These are phyloP conservation scores for Drosophila dunni DNA, from an alignment of 1,140 invertebrate genomes.

Conservation along the genomic window DNA sequence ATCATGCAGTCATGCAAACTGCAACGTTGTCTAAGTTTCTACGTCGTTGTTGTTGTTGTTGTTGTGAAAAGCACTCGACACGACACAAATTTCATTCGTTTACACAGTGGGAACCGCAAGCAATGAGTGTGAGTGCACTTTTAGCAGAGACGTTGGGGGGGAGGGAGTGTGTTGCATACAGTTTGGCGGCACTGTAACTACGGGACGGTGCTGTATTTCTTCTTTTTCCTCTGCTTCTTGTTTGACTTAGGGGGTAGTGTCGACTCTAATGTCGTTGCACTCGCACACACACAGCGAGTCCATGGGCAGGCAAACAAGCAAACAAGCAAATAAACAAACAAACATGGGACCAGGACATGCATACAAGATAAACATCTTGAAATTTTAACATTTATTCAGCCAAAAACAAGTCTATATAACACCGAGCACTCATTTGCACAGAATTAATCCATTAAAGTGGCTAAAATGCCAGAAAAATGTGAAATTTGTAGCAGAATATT, in stretches of 20 bases:
- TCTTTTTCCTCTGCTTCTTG: too few relatives aligned
- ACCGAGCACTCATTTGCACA: too few relatives aligned
- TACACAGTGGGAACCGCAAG: conserved; percentile 44
- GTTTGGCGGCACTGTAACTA: too few relatives aligned
- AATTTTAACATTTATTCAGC: conserved; percentile 23
- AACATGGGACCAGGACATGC: conserved; percentile 36
- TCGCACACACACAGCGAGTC: conserved; percentile 14
- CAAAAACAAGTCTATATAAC: conserved; percentile 4
- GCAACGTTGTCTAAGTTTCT: conserved; percentile 46
- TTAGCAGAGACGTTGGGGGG: conserved; percentile 2
- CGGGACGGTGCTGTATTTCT: background rate
- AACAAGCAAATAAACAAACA: conserved; percentile 31
- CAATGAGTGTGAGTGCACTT: conserved; percentile 24
- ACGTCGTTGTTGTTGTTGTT: conserved; percentile 26
- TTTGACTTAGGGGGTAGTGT: background rate
- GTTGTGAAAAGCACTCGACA: conserved; percentile 50
- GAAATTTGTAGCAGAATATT: too few relatives aligned
- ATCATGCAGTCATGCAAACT: conserved; percentile 40
- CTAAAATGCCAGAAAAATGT: too few relatives aligned
- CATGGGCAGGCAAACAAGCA: background rate
- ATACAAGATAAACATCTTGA: conserved; percentile 38
- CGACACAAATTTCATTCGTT: conserved; percentile 60
- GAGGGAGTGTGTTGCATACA: background rate
- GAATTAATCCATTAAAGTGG: too few relatives aligned
- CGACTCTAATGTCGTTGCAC: conserved; percentile 67